Evolutionary conservation across 2,113 vertebrate genomes (phyloP), one percentile per base, ranked within the genome.

Genomic region (Plestiodon gilberti): DNA sequence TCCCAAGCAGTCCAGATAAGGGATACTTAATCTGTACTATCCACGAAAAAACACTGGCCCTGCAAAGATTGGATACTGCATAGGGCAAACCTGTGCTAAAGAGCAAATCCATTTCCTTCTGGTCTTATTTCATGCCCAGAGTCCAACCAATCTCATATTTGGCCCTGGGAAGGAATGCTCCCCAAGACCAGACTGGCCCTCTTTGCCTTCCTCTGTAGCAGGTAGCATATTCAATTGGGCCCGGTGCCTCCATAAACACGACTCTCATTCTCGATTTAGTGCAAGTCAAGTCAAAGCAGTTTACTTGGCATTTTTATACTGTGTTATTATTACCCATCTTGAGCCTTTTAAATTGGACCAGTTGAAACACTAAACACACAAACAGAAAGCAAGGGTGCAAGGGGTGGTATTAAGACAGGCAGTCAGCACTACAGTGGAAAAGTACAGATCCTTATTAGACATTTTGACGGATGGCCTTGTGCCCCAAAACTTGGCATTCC

Each of bases 351-450:
- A 25, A 62, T 48, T 25, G 40, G 23, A 35, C 55, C 28, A 2
- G 6, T 13, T 64, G 65, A 69, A 81, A 38, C 28, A 65, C 48
- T 35, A 71, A 55, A 71, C 13, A 57, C 25, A 82, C 30, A 40
- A 28, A 25, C 69, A 28, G 14, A 40, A 43, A 17, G 4, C 8
- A 18, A 62, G 35, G 9, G 9, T 23, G 28, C 70, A 43, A 74
- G 25, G 18, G 25, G 35, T 17, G 25, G 33, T 35, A 17, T 40
- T 65, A 35, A 73, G 52, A 77, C 82, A 82, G 70, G 86, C 15
- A 84, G 79, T 59, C 86, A 85, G 18, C 59, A 25, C 18, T 90
- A 83, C 30, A 90, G 30, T 84, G 86, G 86, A 90, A 93, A 93
- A 92, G 76, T 87, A 90, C 83, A 70, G 1, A n/a, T 67, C 57